phyloP scores from a whole-genome alignment of 2,797 vertebrate species.

The Dipus sagitta region DNA sequence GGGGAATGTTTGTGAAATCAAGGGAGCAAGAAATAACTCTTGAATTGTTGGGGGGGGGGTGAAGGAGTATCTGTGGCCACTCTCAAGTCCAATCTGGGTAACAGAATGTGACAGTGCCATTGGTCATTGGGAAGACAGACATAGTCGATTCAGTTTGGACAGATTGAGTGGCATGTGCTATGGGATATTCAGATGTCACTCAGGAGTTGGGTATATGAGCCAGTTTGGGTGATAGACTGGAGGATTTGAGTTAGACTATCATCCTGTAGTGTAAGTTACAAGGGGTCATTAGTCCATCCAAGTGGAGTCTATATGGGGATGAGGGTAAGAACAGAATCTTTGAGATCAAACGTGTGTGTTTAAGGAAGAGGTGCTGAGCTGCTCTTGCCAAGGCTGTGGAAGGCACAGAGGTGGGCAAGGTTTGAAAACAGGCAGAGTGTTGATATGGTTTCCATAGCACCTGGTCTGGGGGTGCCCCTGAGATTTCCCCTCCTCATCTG shows the following conservation, averaged over 20 bases:
- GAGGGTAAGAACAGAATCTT: neutral
- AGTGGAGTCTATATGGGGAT: neutral
- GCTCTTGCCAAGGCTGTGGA: too few species aligned
- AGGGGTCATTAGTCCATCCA: neutral
- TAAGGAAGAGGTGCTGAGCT: neutral
- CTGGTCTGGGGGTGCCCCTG: too few species aligned
- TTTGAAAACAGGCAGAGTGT: neutral
- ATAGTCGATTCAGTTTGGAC: neutral
- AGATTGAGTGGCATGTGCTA: neutral
- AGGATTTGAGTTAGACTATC: neutral
- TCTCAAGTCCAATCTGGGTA: neutral
- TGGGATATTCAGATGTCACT: neutral
- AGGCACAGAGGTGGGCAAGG: too few species aligned
- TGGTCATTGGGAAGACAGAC: neutral
- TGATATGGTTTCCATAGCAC: neutral
- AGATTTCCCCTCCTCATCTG: neutral
- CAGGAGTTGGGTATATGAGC: neutral
- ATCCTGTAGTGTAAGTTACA: neutral
- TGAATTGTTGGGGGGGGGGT: neutral
- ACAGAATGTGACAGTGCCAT: rapidly evolving
- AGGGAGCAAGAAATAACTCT: neutral
- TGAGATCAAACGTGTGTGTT: neutral
- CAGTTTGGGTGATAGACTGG: neutral
- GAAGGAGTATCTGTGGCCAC: neutral
- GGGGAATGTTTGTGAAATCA: neutral